Evolutionary conservation across 2,797 vertebrate species (phyloP), one percentile per base, ranked within the genome.

Genomic region (Bucorvus abyssinicus): DNA sequence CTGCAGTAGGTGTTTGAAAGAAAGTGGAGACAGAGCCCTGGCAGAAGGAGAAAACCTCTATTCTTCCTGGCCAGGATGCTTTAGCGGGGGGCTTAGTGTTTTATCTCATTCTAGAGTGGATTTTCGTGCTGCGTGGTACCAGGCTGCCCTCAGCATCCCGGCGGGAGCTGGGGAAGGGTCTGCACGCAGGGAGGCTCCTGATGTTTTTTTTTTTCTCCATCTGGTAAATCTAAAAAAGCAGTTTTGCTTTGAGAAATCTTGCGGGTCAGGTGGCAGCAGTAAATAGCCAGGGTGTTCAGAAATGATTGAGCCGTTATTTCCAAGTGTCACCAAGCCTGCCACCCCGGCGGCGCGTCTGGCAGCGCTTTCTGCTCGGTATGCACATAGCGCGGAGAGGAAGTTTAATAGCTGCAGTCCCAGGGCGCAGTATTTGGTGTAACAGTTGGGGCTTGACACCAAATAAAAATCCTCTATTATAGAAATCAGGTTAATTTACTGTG

Each of bases 371-470:
- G 83, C 89, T 53, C 53, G 6, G 14, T 7, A 9, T 38, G 65
- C 49, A 3, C 9, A 1, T 1, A n/a, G 47, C 34, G 12, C 47
- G 7, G 59, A 67, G 17, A 47, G 68, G 30, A 89, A 44, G n/a
- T 80, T 92, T 88, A 95, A 93, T 80, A 87, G 70, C 85, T 52
- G 93, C 47, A 77, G 40, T 96, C 93, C 92, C 69, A 80, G 87
- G 89, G 88, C 19, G 13, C 20, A 12, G 85, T 50, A 53, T 78
- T 90, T 87, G 90, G 95, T 64, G 24, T 45, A 91, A 38, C 82
- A 73, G 63, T n/a, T 75, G 86, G 93, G 95, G 80, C 87, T 89
- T 76, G 92, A 97, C 93, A 97, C 97, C 94, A 95, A 89, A 84
- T 95, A 94, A 95, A 87, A 86, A 78, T 87, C 74, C 53, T 67